These are phyloP conservation scores for Phymanthus crucifer DNA, from an alignment of 92 coral and sea anemone genomes.

Conservation along the genomic window DNA sequence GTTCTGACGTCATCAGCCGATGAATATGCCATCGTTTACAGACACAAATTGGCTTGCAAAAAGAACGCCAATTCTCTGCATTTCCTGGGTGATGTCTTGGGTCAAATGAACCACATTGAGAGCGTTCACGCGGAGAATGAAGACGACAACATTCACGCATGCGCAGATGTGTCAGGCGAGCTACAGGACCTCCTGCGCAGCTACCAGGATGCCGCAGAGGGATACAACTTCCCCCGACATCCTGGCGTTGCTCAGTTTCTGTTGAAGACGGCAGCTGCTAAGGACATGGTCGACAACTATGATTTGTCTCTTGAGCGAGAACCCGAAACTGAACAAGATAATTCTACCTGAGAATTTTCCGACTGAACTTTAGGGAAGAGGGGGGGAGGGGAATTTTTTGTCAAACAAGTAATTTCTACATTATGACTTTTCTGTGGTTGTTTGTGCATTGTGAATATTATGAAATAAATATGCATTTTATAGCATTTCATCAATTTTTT, in stretches of 20 bases:
- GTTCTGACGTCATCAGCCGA: slow-evolving; percentile 13
- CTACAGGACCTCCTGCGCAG: not conserved
- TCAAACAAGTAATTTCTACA: too few relatives aligned
- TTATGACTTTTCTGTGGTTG: too few relatives aligned
- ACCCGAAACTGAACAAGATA: too few relatives aligned
- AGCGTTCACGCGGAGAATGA: not conserved
- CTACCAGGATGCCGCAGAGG: slow-evolving; percentile 4
- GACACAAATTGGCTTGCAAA: slow-evolving; percentile 6
- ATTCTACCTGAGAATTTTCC: too few relatives aligned
- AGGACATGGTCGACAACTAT: not conserved
- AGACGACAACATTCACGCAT: not conserved
- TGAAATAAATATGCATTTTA: too few relatives aligned
- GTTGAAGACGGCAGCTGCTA: not conserved
- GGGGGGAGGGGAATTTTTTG: too few relatives aligned
- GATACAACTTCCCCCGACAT: slow-evolving; percentile 2
- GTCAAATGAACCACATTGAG: slow-evolving; percentile 7
- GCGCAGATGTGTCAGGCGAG: not conserved
- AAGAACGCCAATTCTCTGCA: not conserved
- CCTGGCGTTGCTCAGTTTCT: not conserved
- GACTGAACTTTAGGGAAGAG: not conserved
- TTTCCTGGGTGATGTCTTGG: slow-evolving; percentile 23
- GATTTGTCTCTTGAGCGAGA: not conserved
- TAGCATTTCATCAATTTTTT: too few relatives aligned
- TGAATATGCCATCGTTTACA: slow-evolving; percentile 2
- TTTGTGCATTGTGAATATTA: too few relatives aligned